Conservation (phyloP, 2,113 vertebrate species). For the Otolemur garnettii region DNA sequence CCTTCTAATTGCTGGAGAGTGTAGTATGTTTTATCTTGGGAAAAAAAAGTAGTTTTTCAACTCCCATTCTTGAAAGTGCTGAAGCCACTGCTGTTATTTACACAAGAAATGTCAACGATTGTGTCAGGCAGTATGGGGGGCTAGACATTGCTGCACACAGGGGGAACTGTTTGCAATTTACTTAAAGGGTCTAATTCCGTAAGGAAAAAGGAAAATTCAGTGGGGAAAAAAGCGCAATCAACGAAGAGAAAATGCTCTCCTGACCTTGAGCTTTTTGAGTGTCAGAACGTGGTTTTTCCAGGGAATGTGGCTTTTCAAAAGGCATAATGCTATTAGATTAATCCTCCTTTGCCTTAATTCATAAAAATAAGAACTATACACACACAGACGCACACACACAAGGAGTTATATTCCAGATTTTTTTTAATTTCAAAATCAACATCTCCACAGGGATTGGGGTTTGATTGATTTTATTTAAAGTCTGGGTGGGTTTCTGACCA, state of each 20-base stretch:
- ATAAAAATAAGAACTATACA: slow-evolving; percentile 41
- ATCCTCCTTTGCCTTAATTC: slow-evolving; percentile 18
- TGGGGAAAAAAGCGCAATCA: slow-evolving; percentile 28
- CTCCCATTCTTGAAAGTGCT: slow-evolving; percentile 52
- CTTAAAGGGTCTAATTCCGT: slow-evolving; percentile 73
- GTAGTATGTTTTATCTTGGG: slow-evolving; percentile 35
- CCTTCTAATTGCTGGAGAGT: slow-evolving; percentile 25
- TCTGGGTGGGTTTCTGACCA: slow-evolving; percentile 71
- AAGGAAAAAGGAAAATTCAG: slow-evolving; percentile 71
- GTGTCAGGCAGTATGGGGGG: slow-evolving; percentile 39
- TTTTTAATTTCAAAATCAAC: slow-evolving; percentile 20
- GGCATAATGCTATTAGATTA: slow-evolving; percentile 33
- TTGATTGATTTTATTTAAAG: slow-evolving; percentile 76
- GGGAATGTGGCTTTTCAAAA: slow-evolving; percentile 18
- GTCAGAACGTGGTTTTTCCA: slow-evolving; percentile 30
- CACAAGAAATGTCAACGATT: slow-evolving; percentile 75
- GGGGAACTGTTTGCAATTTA: slow-evolving; percentile 73
- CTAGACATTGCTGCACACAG: slow-evolving; percentile 53
- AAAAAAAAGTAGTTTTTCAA: slow-evolving; percentile 49
- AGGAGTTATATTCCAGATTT: slow-evolving; percentile 8
- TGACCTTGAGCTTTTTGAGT: slow-evolving; percentile 41
- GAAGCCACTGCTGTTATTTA: slow-evolving; percentile 76
- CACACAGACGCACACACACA: background rate
- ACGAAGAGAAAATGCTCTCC: slow-evolving; percentile 66
- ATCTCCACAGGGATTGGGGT: slow-evolving; percentile 25